These are phyloP conservation scores for Phytoseiulus persimilis DNA, from an alignment of 2,888 invertebrate genomes.

Conservation along the genomic window DNA sequence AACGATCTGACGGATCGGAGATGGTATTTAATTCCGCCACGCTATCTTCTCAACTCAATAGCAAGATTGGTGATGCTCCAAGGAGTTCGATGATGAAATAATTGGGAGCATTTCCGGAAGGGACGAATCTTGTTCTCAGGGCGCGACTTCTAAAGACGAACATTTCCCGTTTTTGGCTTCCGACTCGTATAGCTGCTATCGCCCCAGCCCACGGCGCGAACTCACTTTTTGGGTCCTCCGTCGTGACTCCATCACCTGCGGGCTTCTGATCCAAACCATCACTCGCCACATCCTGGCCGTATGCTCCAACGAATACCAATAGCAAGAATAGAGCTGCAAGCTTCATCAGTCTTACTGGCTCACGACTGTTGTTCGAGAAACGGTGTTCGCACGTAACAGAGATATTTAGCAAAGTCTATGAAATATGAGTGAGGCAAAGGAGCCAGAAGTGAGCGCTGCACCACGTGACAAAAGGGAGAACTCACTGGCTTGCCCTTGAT, in stretches of 20 bases:
- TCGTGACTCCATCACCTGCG: not conserved
- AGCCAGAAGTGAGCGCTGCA: not conserved
- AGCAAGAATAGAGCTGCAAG: not conserved
- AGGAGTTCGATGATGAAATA: too few species aligned
- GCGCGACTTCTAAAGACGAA: too few species aligned
- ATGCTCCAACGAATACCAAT: not conserved
- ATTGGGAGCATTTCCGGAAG: too few species aligned
- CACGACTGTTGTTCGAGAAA: not conserved
- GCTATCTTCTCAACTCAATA: too few species aligned
- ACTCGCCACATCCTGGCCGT: not conserved
- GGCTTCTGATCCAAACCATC: not conserved
- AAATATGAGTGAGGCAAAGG: not conserved
- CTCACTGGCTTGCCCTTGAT: not conserved
- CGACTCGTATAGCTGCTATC: too few species aligned
- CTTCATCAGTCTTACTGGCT: not conserved
- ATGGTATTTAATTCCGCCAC: not conserved
- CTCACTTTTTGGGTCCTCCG: not conserved
- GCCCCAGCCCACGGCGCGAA: too few species aligned
- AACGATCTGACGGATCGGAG: not conserved
- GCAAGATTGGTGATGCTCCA: too few species aligned
- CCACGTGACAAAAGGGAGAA: not conserved
- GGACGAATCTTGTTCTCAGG: not conserved
- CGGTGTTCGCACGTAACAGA: not conserved
- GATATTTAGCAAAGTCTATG: not conserved
- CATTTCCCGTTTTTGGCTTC: too few species aligned